Evolutionary conservation across 1,140 invertebrate species (phyloP).

Genomic region (Andrena cerasifolii): DNA sequence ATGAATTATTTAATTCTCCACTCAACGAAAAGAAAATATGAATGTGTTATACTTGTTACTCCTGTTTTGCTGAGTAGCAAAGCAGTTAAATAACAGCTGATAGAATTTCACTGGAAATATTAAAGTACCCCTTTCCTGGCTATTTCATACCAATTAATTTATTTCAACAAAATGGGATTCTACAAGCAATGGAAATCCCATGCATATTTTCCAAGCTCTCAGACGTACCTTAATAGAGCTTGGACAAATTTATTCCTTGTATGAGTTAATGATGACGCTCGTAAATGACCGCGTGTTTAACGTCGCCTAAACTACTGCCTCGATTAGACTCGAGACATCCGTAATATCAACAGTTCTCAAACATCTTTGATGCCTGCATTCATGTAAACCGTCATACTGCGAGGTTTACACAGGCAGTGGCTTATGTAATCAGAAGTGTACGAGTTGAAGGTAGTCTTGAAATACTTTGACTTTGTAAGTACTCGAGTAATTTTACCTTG

Average conservation of each 20-base stretch:
- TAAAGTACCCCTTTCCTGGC: neutral
- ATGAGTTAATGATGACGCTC: conserved; percentile 1
- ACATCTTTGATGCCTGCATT: conserved; percentile 34
- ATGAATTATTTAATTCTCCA: too few species aligned
- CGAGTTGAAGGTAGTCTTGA: neutral
- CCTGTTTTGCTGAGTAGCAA: too few species aligned
- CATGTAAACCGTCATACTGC: conserved; percentile 23
- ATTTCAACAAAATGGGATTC: neutral
- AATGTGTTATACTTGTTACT: too few species aligned
- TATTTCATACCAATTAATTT: neutral
- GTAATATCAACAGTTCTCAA: conserved; percentile 27
- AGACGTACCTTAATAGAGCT: neutral
- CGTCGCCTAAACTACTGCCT: neutral
- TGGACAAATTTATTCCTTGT: conserved; percentile 11
- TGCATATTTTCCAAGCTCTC: neutral
- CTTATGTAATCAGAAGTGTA: conserved; percentile 18
- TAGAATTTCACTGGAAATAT: neutral
- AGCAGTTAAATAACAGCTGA: too few species aligned
- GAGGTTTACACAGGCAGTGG: conserved; percentile 14
- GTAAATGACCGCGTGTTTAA: conserved; percentile 26
- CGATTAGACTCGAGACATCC: conserved; percentile 23
- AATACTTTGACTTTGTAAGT: neutral
- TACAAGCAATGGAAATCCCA: too few species aligned
- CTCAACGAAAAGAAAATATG: too few species aligned
- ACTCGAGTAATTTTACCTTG: neutral